Percentiles rank a stretch among this genome's conserved stretches.
phyloP scores from a whole-genome alignment of 2,797 vertebrate species.

The Aldrovandia affinis region DNA sequence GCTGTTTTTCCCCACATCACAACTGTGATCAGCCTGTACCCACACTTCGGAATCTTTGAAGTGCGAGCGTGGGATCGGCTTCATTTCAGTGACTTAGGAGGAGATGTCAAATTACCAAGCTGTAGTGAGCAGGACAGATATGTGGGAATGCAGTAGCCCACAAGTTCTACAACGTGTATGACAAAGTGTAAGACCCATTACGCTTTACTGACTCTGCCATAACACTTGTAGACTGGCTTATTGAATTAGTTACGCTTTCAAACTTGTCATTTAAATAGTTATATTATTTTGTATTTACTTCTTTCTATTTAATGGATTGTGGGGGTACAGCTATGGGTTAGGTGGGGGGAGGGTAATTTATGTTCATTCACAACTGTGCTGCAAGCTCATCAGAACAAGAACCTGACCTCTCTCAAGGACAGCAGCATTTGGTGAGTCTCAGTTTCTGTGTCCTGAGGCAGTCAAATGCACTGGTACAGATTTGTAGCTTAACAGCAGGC shows the following conservation, averaged over 20 bases:
- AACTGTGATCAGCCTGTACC: not conserved
- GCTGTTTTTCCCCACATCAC: not conserved
- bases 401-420: not conserved
- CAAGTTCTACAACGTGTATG: not conserved
- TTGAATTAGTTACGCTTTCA: too few species aligned
- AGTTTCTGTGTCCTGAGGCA: too few species aligned
- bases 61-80: not conserved
- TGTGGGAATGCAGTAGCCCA: not conserved
- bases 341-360: not conserved
- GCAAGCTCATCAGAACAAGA: too few species aligned
- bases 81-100: not conserved
- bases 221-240: too few species aligned
- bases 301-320: too few species aligned
- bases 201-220: too few species aligned
- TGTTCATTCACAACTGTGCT: not conserved
- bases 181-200: not conserved
- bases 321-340: not conserved
- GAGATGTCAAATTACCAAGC: slow-evolving; percentile 1
- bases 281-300: not conserved
- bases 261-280: not conserved
- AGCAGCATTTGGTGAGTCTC: not conserved
- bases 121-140: not conserved
- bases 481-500: too few species aligned
- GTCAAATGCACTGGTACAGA: too few species aligned
- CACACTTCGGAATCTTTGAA: slow-evolving; percentile 1